A percentile compares a stretch with the other conserved stretches of the same genome.
phyloP scores from a whole-genome alignment of 1,140 invertebrate species.

The Protaetia brevitarsis region DNA sequence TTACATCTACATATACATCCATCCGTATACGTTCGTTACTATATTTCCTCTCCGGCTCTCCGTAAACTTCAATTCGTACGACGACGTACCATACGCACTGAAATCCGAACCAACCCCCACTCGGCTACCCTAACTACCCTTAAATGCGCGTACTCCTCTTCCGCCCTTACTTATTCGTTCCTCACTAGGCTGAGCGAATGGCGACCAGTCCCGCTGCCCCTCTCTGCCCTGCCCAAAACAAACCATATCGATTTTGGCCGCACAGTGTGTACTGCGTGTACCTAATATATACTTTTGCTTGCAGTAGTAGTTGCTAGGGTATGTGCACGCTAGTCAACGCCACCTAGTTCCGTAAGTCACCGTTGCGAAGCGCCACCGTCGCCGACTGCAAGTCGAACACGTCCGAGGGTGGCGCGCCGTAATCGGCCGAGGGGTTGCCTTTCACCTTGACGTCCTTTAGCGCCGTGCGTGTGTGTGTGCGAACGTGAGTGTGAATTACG shows the following conservation, averaged over 20 bases:
- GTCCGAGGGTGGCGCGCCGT: slow-evolving; percentile 2
- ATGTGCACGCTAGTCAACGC: slow-evolving; percentile 27
- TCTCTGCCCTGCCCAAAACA: slow-evolving; percentile 41
- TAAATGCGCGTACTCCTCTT: slow-evolving; percentile 41
- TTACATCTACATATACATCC: slow-evolving; percentile 4
- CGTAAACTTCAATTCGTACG: slow-evolving; percentile 41
- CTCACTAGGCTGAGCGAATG: slow-evolving; percentile 19
- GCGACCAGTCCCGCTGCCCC: background rate
- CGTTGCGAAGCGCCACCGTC: background rate
- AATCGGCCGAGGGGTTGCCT: slow-evolving; percentile 2
- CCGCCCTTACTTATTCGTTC: slow-evolving; percentile 41
- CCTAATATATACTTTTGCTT: slow-evolving; percentile 39
- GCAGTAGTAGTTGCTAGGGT: slow-evolving; percentile 45
- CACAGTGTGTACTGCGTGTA: slow-evolving; percentile 30
- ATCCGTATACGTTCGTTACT: slow-evolving; percentile 11
- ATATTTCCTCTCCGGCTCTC: slow-evolving; percentile 25
- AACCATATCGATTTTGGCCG: slow-evolving; percentile 48
- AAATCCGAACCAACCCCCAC: slow-evolving; percentile 25
- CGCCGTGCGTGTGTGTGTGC: background rate
- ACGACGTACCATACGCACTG: slow-evolving; percentile 46
- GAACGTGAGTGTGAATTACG: background rate
- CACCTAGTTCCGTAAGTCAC: slow-evolving; percentile 3
- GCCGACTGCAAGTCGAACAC: background rate
- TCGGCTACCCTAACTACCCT: slow-evolving; percentile 14
- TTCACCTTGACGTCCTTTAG: slow-evolving; percentile 2